Evolutionary conservation across 2,113 vertebrate genomes (phyloP).

Genomic region (Ciconia stormi): DNA sequence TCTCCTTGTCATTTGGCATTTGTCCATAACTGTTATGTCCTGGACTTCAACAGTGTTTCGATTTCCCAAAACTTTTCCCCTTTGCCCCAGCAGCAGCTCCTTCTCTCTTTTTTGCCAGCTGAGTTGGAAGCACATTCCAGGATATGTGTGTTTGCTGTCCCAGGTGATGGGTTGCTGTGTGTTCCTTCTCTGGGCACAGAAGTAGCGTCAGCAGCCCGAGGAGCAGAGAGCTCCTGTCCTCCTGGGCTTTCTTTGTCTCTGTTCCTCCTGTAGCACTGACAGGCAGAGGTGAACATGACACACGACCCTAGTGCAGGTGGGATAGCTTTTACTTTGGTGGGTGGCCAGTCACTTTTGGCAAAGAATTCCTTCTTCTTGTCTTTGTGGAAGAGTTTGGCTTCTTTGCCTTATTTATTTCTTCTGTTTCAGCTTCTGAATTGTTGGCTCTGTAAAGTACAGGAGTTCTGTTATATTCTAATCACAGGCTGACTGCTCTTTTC

Average conservation of each 20-base stretch:
- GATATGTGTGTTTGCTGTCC: background rate
- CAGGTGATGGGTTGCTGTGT: background rate
- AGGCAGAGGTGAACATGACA: background rate
- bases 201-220: background rate
- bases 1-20: background rate
- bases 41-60: accelerated
- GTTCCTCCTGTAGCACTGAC: background rate
- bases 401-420: background rate
- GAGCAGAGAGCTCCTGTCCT: background rate
- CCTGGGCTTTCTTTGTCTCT: background rate
- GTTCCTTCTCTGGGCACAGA: background rate
- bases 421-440: background rate
- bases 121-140: background rate
- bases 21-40: background rate
- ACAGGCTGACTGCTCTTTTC: background rate
- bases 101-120: background rate
- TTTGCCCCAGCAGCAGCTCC: background rate
- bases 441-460: background rate
- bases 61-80: background rate
- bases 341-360: background rate
- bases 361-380: background rate
- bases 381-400: background rate
- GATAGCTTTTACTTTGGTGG: background rate
- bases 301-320: background rate
- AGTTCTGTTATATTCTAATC: background rate